These are phyloP conservation scores for Zaprionus taronus DNA, from an alignment of 1,140 invertebrate genomes.

Conservation along the genomic window DNA sequence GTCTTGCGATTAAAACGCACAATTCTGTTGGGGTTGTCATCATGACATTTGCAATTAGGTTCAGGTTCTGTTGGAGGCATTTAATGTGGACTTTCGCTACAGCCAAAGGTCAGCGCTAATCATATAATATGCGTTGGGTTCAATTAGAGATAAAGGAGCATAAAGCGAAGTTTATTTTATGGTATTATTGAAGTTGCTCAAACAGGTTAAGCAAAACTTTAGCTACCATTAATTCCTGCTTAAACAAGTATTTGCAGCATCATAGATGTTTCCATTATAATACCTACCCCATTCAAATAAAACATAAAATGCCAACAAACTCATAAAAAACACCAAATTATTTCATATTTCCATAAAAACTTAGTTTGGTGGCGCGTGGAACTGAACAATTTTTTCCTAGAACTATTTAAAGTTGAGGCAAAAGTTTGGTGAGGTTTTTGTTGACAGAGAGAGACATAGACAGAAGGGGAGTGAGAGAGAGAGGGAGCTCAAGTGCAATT, in stretches of 20 bases:
- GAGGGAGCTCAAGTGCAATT: constrained; percentile 31
- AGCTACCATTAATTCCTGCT: not conserved
- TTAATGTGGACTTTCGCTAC: constrained; percentile 42
- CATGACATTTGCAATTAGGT: constrained; percentile 41
- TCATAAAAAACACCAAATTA: not conserved
- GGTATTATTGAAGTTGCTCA: not conserved
- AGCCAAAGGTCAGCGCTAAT: constrained; percentile 23
- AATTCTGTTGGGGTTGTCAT: constrained; percentile 11
- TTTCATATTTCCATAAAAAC: constrained; percentile 23
- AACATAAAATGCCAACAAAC: not conserved
- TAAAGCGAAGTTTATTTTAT: not conserved
- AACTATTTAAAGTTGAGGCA: constrained; percentile 35
- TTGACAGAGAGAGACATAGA: constrained; percentile 1
- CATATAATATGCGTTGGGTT: not conserved
- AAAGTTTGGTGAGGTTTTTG: constrained; percentile 29
- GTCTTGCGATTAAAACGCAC: constrained; percentile 13
- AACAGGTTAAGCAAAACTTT: not conserved
- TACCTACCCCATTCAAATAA: not conserved
- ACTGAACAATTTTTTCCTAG: constrained; percentile 26
- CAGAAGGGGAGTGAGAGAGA: not conserved
- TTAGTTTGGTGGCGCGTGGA: constrained; percentile 11
- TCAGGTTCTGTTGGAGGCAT: constrained; percentile 11
- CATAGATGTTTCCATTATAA: not conserved
- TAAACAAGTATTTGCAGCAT: not conserved
- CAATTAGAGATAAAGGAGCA: constrained; percentile 6